Evolutionary conservation across 2,113 vertebrate species (phyloP).

Genomic region (Pleuronectes platessa): DNA sequence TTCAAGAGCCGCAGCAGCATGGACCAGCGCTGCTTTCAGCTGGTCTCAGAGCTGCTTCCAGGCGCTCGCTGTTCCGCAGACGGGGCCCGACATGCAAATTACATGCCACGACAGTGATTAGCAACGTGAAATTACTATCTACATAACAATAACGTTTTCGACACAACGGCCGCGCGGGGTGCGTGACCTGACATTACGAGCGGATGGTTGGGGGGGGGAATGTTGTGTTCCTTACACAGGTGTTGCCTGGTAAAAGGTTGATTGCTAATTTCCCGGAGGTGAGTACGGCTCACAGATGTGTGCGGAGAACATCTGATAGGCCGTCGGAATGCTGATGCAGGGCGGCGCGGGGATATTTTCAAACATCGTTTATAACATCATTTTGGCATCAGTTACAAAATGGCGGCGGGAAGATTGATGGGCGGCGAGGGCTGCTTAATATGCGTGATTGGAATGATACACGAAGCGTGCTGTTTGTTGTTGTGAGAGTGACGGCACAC

Average conservation of each 20-base stretch:
- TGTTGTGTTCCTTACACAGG: conserved; percentile 62
- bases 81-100: conserved; percentile 54
- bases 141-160: conserved; percentile 54
- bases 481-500: conserved; percentile 31
- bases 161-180: conserved; percentile 15
- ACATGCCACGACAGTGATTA: conserved; percentile 59
- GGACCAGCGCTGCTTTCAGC: background rate
- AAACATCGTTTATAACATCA: conserved; percentile 74
- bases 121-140: conserved; percentile 53
- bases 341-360: conserved; percentile 55
- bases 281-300: conserved; percentile 64
- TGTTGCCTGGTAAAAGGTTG: conserved; percentile 74
- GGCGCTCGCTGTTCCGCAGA: conserved; percentile 31
- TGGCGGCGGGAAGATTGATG: conserved; percentile 73
- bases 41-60: conserved; percentile 2
- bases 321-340: conserved; percentile 62
- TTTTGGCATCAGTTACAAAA: conserved; percentile 71
- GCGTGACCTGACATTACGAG: conserved; percentile 64
- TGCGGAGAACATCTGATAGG: conserved; percentile 58
- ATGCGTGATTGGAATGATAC: conserved; percentile 72
- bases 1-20: conserved; percentile 52
- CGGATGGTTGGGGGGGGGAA: conserved; percentile 19
- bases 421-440: conserved; percentile 65
- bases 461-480: conserved; percentile 37
- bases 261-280: conserved; percentile 78